Base-by-base conservation (phyloP, 2,888 invertebrate species). In the Pandemis heparana region DNA sequence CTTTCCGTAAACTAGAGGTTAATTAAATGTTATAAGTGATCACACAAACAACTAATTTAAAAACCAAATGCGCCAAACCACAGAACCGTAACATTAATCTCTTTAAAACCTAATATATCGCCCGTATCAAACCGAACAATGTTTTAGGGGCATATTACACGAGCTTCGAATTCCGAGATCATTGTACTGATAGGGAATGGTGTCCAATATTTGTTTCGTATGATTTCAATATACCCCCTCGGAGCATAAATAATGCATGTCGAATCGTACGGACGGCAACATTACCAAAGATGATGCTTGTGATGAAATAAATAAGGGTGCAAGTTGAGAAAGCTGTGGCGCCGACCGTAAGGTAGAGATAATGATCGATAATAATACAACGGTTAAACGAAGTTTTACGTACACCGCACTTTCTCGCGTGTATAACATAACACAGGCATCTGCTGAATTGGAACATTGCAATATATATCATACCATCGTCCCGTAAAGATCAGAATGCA, bases 211-310 rank as follows among this genome's bases (percentile, higher is more conserved):
- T 89, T 88, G 88, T 89, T 85, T 86, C 87, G 83, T 88, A 89
- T 87, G 86, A 91, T 92, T 91, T 92, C 92, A 92, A 93, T 92
- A 91, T 90, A 87, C 87, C 83, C 90, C 92, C 91, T 85, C 80
- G 77, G 82, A 85, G 85, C 83, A 92, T 93, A 91, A 93, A 93
- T 93, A 92, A 94, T 92, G 91, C 88, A 91, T 91, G 91, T 90
- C 89, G 88, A 91, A 92, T 91, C 85, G 84, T 81, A 81, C 79
- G 75, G 76, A 75, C 70, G 75, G 78, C 77, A 61, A 62, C 76
- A 67, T 48, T 16, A 23, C 9, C 39, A 23, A 61, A 62, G 16
- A 60, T 65, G 51, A 53, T 14, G 7, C 51, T 70, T 74, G 64
- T 74, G 14, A 16, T 10, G 41, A 51, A 39, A 7, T 32, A 5